Conservation (phyloP, 2,113 vertebrate species). For the Nymphicus hollandicus region DNA sequence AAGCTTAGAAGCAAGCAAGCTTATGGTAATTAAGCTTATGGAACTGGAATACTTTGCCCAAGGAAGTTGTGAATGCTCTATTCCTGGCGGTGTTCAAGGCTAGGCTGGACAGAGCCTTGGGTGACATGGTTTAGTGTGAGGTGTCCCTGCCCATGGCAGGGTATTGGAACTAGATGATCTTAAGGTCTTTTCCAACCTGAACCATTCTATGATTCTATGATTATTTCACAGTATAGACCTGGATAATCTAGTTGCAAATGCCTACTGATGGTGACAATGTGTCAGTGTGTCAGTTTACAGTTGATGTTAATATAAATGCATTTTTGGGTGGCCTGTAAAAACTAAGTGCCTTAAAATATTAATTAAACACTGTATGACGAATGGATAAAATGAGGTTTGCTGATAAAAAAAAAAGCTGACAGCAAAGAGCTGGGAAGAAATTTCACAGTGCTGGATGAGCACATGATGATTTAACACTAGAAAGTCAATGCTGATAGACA, state of each 20-base stretch:
- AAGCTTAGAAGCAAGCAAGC: background rate
- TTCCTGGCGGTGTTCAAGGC: too few species aligned
- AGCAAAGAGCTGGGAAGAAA: background rate
- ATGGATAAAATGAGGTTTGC: background rate
- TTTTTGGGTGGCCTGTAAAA: background rate
- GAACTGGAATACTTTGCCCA: too few species aligned
- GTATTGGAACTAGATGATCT: too few species aligned
- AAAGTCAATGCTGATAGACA: background rate
- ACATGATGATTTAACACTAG: fast-evolving
- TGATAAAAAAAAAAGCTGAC: background rate
- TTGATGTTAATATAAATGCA: background rate
- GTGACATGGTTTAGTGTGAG: too few species aligned
- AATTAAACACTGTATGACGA: background rate
- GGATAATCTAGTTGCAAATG: background rate
- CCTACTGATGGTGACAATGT: background rate
- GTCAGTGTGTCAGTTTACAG: background rate
- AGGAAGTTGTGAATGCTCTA: too few species aligned
- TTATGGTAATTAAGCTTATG: background rate
- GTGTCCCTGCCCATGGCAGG: too few species aligned
- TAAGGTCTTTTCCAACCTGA: too few species aligned
- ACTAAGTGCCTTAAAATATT: background rate
- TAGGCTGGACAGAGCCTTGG: too few species aligned
- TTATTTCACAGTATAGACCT: background rate
- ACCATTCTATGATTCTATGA: too few species aligned
- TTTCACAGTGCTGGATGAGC: background rate